Evolutionary conservation across 2,888 invertebrate species (phyloP).

Genomic region (Coelopa pilipes): DNA sequence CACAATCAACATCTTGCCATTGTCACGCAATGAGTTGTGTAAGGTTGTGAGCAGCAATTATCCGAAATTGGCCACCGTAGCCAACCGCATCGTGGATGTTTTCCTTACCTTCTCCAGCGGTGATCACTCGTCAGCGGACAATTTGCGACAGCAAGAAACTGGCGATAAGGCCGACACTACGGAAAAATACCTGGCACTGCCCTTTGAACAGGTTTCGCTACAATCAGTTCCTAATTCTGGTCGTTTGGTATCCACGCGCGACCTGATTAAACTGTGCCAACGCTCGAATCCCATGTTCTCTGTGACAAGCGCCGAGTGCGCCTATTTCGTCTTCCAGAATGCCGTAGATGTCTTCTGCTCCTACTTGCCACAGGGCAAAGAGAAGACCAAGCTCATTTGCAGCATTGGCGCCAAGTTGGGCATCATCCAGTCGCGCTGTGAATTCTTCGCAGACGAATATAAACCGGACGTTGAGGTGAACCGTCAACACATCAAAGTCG

Average conservation of each 20-base stretch:
- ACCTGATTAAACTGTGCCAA: constrained; percentile 91
- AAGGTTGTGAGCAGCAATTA: constrained; percentile 77
- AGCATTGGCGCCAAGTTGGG: constrained; percentile 85
- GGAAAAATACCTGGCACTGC: constrained; percentile 57
- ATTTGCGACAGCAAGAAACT: constrained; percentile 64
- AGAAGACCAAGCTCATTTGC: constrained; percentile 76
- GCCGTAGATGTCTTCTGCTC: constrained; percentile 92
- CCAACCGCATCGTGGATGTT: constrained; percentile 82
- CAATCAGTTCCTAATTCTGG: constrained; percentile 64
- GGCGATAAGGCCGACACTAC: constrained; percentile 55
- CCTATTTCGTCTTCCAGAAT: constrained; percentile 76
- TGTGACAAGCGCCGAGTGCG: constrained; percentile 72
- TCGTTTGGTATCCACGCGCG: constrained; percentile 82
- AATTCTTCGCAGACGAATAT: constrained; percentile 80
- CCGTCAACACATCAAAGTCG: constrained; percentile 72
- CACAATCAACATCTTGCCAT: constrained; percentile 82
- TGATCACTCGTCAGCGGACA: constrained; percentile 69
- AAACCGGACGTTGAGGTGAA: constrained; percentile 80
- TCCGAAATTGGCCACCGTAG: constrained; percentile 77
- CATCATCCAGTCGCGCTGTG: constrained; percentile 82
- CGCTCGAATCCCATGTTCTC: constrained; percentile 81
- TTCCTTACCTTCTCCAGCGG: constrained; percentile 84
- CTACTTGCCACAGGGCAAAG: constrained; percentile 74
- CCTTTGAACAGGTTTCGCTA: constrained; percentile 56
- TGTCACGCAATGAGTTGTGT: constrained; percentile 79